Evolutionary conservation across 35 echinoderm and acorn worm species (phyloP).

Genomic region (Lytechinus pictus): DNA sequence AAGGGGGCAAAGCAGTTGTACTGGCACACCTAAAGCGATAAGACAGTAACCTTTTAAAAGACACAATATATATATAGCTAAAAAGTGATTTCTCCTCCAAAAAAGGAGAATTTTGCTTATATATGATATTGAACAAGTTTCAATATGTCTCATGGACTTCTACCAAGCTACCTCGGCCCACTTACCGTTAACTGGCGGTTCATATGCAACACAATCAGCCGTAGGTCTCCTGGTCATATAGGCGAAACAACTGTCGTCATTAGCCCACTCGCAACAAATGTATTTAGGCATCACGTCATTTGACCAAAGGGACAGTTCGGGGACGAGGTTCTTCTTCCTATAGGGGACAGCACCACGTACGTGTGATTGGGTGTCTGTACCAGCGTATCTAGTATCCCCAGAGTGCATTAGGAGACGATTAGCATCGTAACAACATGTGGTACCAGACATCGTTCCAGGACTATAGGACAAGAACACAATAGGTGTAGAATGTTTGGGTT

Average conservation of each 20-base stretch:
- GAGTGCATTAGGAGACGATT: constrained; percentile 64
- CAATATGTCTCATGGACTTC: too few species aligned
- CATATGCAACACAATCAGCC: constrained; percentile 58
- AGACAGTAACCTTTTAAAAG: too few species aligned
- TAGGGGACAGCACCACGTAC: constrained; percentile 61
- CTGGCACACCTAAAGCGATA: too few species aligned
- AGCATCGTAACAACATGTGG: constrained; percentile 67
- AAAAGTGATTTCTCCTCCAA: too few species aligned
- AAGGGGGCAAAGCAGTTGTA: too few species aligned
- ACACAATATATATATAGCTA: too few species aligned
- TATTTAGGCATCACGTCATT: constrained; percentile 53
- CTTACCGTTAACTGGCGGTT: constrained; percentile 62
- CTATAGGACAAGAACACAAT: too few species aligned
- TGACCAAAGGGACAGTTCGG: constrained; percentile 55
- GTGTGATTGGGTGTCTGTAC: constrained; percentile 56
- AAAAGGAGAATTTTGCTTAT: too few species aligned
- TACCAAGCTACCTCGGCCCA: too few species aligned
- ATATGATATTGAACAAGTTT: too few species aligned
- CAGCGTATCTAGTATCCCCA: constrained; percentile 48
- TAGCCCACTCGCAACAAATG: constrained; percentile 56
- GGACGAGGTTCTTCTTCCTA: constrained; percentile 27
- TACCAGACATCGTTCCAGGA: constrained; percentile 22
- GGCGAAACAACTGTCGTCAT: background rate
- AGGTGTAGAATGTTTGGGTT: too few species aligned
- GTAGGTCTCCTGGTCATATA: constrained; percentile 63